phyloP scores from a whole-genome alignment of 2,113 vertebrate genomes.

The Megaleporinus macrocephalus region DNA sequence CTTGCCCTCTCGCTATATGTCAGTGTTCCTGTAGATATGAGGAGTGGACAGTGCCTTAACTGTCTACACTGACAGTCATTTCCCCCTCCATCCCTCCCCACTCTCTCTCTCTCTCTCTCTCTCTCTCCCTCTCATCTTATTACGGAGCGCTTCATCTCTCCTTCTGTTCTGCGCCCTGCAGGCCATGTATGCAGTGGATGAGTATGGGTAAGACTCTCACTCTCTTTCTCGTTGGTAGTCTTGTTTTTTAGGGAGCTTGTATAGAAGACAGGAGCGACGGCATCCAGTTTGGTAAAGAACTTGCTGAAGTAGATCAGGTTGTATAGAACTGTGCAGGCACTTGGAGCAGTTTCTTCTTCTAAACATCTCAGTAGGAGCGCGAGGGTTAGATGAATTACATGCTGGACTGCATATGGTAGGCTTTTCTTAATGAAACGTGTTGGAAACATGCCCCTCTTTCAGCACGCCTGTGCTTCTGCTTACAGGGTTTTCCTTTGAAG shows the following conservation, averaged over 20 bases:
- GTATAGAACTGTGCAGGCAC: background rate
- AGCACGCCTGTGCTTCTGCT: background rate
- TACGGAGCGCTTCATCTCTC: slow-evolving; percentile 5
- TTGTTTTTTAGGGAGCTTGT: background rate
- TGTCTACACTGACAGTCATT: background rate
- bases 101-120: background rate
- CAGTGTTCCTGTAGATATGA: slow-evolving; percentile 7
- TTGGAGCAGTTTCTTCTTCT: too few species aligned
- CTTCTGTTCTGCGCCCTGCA: background rate
- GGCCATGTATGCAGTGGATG: slow-evolving; percentile 16
- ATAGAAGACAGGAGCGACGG: too few species aligned
- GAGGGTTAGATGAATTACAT: too few species aligned
- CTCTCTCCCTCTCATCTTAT: background rate
- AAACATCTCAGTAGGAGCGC: background rate
- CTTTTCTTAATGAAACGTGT: background rate
- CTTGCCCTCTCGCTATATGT: background rate
- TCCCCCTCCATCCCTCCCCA: background rate
- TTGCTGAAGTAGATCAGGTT: background rate
- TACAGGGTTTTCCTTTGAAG: background rate
- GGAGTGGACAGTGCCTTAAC: background rate
- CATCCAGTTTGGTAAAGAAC: background rate
- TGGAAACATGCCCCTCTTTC: background rate
- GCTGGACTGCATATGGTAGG: background rate
- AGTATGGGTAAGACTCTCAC: slow-evolving; percentile 27
- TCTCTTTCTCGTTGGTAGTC: background rate